Conservation (phyloP, 2,888 invertebrate species). For the Morpho helenor region DNA sequence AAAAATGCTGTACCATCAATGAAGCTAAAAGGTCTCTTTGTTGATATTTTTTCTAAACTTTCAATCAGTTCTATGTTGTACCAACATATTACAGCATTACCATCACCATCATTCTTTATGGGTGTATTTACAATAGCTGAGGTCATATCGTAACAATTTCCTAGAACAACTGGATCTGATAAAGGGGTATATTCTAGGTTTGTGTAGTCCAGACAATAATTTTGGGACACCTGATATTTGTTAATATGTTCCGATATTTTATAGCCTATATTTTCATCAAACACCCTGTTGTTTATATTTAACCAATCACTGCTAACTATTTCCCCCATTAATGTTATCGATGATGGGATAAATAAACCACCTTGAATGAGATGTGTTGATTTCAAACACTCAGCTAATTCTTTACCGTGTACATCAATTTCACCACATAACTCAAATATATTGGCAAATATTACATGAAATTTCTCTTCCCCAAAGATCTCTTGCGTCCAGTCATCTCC, state of each 20-base stretch:
- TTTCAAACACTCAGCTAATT: conserved; percentile 44
- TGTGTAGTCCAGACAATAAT: conserved; percentile 68
- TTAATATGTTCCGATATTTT: conserved; percentile 78
- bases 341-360: conserved; percentile 75
- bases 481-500: conserved; percentile 49
- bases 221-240: conserved; percentile 79
- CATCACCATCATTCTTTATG: conserved; percentile 52
- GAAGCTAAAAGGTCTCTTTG: conserved; percentile 60
- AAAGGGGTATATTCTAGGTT: conserved; percentile 58
- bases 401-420: conserved; percentile 57
- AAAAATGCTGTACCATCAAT: conserved; percentile 71
- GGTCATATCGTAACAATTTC: conserved; percentile 33
- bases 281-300: conserved; percentile 75
- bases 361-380: conserved; percentile 53
- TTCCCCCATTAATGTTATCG: conserved; percentile 73
- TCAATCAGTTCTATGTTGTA: conserved; percentile 69
- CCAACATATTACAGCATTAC: conserved; percentile 78
- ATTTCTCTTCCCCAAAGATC: conserved; percentile 45
- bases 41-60: conserved; percentile 53
- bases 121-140: conserved; percentile 41
- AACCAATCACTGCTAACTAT: conserved; percentile 81
- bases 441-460: conserved; percentile 77
- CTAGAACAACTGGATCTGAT: conserved; percentile 49
- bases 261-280: conserved; percentile 77
- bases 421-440: conserved; percentile 79